Percentiles rank a stretch among this genome's conserved stretches.
These are phyloP conservation scores for Platygyra sinensis DNA, from an alignment of 64 coral and sea anemone species.

Conservation along the genomic window DNA sequence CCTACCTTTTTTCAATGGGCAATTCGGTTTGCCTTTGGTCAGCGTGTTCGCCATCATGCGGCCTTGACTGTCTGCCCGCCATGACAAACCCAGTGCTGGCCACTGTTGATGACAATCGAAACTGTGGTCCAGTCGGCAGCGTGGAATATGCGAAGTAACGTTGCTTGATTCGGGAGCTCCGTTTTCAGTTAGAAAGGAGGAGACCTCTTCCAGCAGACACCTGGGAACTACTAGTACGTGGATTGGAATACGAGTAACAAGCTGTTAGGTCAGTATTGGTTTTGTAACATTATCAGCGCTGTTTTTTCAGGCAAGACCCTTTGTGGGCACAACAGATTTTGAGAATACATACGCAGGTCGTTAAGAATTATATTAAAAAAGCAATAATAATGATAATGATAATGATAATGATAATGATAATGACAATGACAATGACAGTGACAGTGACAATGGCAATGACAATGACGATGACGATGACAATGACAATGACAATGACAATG, in stretches of 20 bases:
- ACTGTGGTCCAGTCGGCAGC: neutral
- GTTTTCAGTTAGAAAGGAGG: neutral
- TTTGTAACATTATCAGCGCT: neutral
- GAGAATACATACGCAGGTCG: too few species aligned
- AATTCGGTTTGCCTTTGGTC: constrained; percentile 7
- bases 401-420: too few species aligned
- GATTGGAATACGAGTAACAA: neutral
- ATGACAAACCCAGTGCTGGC: constrained; percentile 32
- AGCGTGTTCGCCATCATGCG: neutral
- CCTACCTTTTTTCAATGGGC: constrained; percentile 4
- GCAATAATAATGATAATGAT: too few species aligned
- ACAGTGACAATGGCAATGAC: too few species aligned
- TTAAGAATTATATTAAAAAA: too few species aligned
- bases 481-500: too few species aligned
- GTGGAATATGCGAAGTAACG: neutral
- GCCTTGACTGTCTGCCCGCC: constrained; percentile 2
- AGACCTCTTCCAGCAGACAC: neutral
- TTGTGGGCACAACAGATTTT: too few species aligned
- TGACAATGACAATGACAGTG: too few species aligned
- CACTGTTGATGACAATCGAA: constrained; percentile 24
- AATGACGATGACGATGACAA: too few species aligned
- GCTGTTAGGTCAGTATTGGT: neutral
- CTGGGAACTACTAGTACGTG: neutral
- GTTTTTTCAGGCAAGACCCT: too few species aligned
- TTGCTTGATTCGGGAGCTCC: neutral